These are phyloP conservation scores for Calvadosia cruxmelitensis DNA, from an alignment of 30 jellyfish, hydroid and myxozoan genomes.

Conservation along the genomic window DNA sequence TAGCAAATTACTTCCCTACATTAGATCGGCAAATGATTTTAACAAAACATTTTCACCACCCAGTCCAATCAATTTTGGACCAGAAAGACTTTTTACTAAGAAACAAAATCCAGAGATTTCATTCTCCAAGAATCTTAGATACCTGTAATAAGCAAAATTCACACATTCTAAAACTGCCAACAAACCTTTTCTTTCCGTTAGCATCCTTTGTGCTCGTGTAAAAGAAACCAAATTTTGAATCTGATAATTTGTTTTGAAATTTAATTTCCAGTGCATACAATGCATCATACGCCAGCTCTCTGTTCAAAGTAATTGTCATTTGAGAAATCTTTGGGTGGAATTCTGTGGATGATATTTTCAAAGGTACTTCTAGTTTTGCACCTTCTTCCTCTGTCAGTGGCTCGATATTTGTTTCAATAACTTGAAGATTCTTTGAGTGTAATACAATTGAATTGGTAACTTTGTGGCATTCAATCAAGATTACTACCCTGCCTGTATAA, in stretches of 20 bases:
- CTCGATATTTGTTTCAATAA: background rate
- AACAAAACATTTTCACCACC: no score
- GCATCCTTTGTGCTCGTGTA: background rate
- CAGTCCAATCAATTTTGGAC: no score
- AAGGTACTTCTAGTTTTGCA: background rate
- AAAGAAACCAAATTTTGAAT: background rate
- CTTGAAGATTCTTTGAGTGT: background rate
- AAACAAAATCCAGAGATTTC: no score
- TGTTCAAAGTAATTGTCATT: background rate
- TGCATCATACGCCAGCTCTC: background rate
- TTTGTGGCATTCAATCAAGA: background rate
- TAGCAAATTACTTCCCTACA: no score
- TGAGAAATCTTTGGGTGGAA: background rate
- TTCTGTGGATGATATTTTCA: background rate
- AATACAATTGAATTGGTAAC: background rate
- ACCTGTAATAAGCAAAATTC: no score
- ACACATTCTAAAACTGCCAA: no score
- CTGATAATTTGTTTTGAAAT: background rate
- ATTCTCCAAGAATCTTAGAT: no score
- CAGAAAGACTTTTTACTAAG: no score
- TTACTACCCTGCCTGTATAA: background rate
- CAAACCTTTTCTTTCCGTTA: background rate
- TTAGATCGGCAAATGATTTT: no score
- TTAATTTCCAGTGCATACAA: background rate
- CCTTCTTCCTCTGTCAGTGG: background rate